These are phyloP conservation scores for Palythoa caribaeorum DNA, from an alignment of 92 coral and sea anemone genomes.

Conservation along the genomic window DNA sequence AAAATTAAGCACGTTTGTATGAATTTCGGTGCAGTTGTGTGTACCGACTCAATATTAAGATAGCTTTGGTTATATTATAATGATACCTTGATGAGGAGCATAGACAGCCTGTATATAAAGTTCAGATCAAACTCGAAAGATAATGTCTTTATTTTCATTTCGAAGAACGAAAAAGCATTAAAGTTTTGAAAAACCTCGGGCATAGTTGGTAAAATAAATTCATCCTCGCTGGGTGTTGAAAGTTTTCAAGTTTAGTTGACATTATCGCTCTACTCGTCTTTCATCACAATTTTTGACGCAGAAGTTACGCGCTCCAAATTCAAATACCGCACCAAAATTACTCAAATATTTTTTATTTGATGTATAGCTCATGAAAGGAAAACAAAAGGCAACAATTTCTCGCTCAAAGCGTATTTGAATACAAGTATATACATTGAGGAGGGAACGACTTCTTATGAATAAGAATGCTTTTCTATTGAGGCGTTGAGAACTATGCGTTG, in stretches of 20 bases:
- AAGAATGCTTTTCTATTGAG: slow-evolving; percentile 85
- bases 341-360: slow-evolving; percentile 90
- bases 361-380: slow-evolving; percentile 85
- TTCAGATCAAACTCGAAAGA: slow-evolving; percentile 73
- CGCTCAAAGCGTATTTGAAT: slow-evolving; percentile 81
- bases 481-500: slow-evolving; percentile 84
- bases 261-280: slow-evolving; percentile 60
- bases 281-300: slow-evolving; percentile 58
- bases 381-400: slow-evolving; percentile 86
- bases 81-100: slow-evolving; percentile 68
- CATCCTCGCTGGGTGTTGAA: slow-evolving; percentile 49
- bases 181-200: slow-evolving; percentile 75
- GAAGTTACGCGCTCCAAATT: slow-evolving; percentile 82
- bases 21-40: slow-evolving; percentile 71
- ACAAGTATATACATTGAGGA: slow-evolving; percentile 88
- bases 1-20: slow-evolving; percentile 82
- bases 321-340: slow-evolving; percentile 77
- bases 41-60: slow-evolving; percentile 75
- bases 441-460: slow-evolving; percentile 82
- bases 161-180: slow-evolving; percentile 91
- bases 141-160: slow-evolving; percentile 92
- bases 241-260: slow-evolving; percentile 43
- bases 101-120: slow-evolving; percentile 76
- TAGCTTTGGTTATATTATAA: slow-evolving; percentile 69
- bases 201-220: slow-evolving; percentile 56